phyloP scores from a whole-genome alignment of 2,888 invertebrate species.

The Trissolcus japonicus region DNA sequence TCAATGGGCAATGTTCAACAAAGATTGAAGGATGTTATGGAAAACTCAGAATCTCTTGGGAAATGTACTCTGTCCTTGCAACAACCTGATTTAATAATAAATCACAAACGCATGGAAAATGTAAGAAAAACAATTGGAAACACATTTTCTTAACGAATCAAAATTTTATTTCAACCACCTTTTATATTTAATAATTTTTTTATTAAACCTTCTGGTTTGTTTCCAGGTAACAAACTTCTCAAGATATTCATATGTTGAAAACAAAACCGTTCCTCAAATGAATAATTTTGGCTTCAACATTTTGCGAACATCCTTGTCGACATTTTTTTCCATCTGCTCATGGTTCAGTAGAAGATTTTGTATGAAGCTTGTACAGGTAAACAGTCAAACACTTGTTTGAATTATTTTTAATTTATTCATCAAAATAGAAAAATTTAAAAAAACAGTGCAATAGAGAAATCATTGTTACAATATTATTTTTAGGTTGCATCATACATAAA shows the following conservation, averaged over 20 bases:
- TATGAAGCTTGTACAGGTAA: neutral
- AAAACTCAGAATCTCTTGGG: neutral
- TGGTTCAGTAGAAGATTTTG: neutral
- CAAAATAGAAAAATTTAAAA: neutral
- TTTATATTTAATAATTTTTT: neutral
- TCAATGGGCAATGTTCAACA: conserved; percentile 3
- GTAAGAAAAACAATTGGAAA: neutral
- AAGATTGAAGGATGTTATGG: neutral
- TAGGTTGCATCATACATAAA: neutral
- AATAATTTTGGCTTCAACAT: neutral
- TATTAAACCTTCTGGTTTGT: neutral
- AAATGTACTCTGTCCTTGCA: neutral
- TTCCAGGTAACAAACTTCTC: neutral
- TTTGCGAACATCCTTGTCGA: neutral
- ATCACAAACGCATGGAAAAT: too few relatives aligned
- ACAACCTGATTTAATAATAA: too few relatives aligned
- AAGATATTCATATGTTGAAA: neutral
- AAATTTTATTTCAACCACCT: neutral
- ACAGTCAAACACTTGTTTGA: neutral
- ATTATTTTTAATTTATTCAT: neutral
- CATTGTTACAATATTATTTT: neutral
- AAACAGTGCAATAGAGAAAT: too few relatives aligned
- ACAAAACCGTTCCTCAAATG: neutral
- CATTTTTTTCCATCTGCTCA: neutral
- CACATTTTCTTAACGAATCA: neutral